Evolutionary conservation across 2,888 invertebrate species (phyloP).

Genomic region (Meiosimyza decipiens): DNA sequence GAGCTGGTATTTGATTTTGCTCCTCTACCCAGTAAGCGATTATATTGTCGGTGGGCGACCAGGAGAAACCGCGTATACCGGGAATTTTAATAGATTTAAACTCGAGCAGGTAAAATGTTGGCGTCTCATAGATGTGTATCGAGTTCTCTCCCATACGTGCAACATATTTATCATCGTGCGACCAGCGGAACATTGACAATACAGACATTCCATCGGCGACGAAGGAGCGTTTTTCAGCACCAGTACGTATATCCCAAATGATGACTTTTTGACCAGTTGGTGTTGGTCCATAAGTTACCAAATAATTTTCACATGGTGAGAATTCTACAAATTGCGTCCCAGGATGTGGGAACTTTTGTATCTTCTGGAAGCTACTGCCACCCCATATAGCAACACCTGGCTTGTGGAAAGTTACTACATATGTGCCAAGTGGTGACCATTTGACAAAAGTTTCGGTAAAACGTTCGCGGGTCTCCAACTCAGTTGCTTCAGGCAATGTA

Average conservation of each 20-base stretch:
- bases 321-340: conserved; percentile 96
- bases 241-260: conserved; percentile 97
- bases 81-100: conserved; percentile 93
- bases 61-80: conserved; percentile 93
- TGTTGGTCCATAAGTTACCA: conserved; percentile 93
- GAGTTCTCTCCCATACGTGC: conserved; percentile 86
- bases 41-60: conserved; percentile 97
- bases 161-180: conserved; percentile 94
- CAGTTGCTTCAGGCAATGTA: conserved; percentile 84
- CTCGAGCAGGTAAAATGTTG: conserved; percentile 92
- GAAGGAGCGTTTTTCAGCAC: conserved; percentile 92
- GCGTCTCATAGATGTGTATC: conserved; percentile 95
- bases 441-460: conserved; percentile 97
- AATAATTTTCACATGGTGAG: conserved; percentile 96
- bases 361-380: conserved; percentile 90
- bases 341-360: conserved; percentile 89
- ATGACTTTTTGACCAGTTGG: conserved; percentile 83
- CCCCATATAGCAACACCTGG: conserved; percentile 98
- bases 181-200: conserved; percentile 98
- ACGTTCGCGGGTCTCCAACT: conserved; percentile 84
- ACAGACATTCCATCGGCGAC: conserved; percentile 84
- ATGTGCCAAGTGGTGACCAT: conserved; percentile 98
- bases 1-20: conserved; percentile 94
- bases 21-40: conserved; percentile 99
- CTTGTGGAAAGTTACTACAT: conserved; percentile 95